Conservation (phyloP, 1,140 invertebrate species). For the Hycleus cichorii region DNA sequence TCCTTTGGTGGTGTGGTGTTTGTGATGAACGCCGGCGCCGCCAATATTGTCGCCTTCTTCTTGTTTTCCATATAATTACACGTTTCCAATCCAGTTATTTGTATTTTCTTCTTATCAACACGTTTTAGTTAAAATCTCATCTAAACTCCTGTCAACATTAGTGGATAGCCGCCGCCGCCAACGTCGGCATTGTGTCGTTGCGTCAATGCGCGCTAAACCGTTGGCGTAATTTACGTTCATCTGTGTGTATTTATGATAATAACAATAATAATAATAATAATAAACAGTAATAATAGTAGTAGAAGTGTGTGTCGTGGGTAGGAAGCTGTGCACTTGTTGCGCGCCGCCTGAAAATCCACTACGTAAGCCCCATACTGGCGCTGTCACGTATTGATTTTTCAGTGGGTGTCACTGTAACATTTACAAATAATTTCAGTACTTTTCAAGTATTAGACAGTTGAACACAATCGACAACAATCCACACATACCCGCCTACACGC, state of each 20-base stretch:
- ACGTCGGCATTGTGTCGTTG: not conserved
- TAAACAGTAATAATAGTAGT: no score
- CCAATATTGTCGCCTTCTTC: not conserved
- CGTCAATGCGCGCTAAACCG: slow-evolving; percentile 8
- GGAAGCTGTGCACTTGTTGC: slow-evolving; percentile 9
- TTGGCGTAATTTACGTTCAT: not conserved
- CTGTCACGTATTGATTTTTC: slow-evolving; percentile 9
- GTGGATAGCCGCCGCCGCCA: no score
- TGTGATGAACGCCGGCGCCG: not conserved
- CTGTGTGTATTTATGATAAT: no score
- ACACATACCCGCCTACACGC: not conserved
- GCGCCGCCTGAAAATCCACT: slow-evolving; percentile 2
- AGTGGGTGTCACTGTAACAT: slow-evolving; percentile 4
- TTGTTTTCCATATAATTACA: not conserved
- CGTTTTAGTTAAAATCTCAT: slow-evolving; percentile 3
- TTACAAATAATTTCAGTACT: slow-evolving; percentile 1
- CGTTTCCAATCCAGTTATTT: not conserved
- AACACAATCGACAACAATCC: not conserved
- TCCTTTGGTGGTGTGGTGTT: not conserved
- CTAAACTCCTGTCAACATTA: no score
- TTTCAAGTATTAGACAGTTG: not conserved
- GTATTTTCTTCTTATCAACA: not conserved
- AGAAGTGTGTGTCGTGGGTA: no score
- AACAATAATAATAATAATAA: no score
- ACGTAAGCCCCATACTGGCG: slow-evolving; percentile 13